Percentiles rank a stretch among this genome's conserved stretches.
phyloP scores from a whole-genome alignment of 2,888 invertebrate genomes.

The Cistogaster globosa region DNA sequence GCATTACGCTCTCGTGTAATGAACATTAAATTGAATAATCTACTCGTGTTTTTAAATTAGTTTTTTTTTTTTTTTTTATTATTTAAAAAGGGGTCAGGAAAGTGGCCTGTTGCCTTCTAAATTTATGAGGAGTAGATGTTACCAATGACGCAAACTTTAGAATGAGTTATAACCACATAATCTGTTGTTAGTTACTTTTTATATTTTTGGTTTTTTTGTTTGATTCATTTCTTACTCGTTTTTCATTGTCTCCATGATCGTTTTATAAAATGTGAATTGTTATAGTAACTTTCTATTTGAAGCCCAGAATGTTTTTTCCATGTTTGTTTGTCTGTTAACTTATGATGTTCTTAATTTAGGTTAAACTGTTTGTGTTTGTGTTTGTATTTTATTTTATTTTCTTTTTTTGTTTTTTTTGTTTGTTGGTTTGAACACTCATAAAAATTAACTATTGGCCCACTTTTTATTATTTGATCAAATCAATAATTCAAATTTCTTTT shows the following conservation, averaged over 20 bases:
- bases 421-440: slow-evolving; percentile 56
- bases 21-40: slow-evolving; percentile 42
- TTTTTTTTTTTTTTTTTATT: no score
- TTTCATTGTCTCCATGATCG: slow-evolving; percentile 53
- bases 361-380: slow-evolving; percentile 39
- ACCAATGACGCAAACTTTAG: slow-evolving; percentile 62
- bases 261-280: slow-evolving; percentile 61
- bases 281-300: slow-evolving; percentile 68
- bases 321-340: slow-evolving; percentile 33
- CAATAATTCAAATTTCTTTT: slow-evolving; percentile 44
- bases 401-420: neutral
- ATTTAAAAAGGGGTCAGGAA: slow-evolving; percentile 33
- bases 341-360: slow-evolving; percentile 60
- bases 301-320: slow-evolving; percentile 43
- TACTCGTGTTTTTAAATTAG: slow-evolving; percentile 45
- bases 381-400: no score
- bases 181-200: neutral
- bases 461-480: slow-evolving; percentile 44
- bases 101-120: neutral
- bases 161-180: slow-evolving; percentile 37
- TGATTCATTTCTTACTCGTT: slow-evolving; percentile 12
- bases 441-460: slow-evolving; percentile 60
- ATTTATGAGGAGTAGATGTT: slow-evolving; percentile 1
- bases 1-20: slow-evolving; percentile 36
- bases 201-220: slow-evolving; percentile 27